Evolutionary conservation across 2,113 vertebrate genomes (phyloP).

Genomic region (Ameiurus melas): DNA sequence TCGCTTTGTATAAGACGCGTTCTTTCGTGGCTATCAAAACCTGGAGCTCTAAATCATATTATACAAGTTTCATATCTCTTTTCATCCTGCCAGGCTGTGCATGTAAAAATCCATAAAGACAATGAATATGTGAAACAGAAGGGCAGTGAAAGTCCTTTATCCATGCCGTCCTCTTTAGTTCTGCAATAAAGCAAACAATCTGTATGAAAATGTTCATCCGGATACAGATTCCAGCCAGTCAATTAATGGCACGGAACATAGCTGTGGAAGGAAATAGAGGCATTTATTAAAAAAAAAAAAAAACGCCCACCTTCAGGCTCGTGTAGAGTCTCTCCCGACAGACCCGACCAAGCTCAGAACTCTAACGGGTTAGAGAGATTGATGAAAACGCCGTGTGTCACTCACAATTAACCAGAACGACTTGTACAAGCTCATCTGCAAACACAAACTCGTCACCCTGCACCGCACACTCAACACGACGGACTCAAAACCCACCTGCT

Average conservation of each 20-base stretch:
- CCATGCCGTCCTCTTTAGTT: neutral
- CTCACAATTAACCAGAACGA: conserved; percentile 23
- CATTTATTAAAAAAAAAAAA: conserved; percentile 19
- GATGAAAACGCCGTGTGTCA: conserved; percentile 12
- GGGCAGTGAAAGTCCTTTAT: neutral
- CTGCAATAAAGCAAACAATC: conserved; percentile 1
- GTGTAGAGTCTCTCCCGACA: neutral
- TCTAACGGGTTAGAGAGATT: conserved; percentile 37
- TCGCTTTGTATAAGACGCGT: neutral
- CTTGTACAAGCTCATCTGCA: neutral
- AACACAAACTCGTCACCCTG: neutral
- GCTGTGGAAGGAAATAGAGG: neutral
- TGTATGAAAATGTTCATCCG: neutral
- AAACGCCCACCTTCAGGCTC: conserved; percentile 15
- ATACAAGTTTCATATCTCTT: neutral
- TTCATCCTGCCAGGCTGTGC: neutral
- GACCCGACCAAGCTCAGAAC: neutral
- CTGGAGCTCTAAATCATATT: neutral
- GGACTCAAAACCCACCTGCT: neutral
- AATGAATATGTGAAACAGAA: neutral
- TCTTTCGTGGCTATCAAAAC: neutral
- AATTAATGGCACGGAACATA: neutral
- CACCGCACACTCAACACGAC: neutral
- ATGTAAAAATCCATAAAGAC: neutral
- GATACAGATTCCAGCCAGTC: neutral